Base-by-base conservation (phyloP, 2,113 vertebrate genomes). In the Daboia siamensis region DNA sequence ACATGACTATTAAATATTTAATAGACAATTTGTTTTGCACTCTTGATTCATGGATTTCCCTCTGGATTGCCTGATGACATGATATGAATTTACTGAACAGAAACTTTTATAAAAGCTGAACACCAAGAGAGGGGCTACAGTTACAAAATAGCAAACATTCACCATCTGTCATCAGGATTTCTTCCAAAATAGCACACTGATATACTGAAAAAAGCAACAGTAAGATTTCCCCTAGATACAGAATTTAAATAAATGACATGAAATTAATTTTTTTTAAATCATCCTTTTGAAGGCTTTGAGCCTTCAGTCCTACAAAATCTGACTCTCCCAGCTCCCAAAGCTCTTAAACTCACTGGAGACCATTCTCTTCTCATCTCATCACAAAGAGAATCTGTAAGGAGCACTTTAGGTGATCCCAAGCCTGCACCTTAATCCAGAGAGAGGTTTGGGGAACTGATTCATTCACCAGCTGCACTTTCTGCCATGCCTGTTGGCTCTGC, bases 131-230 rank as follows among this genome's bases (percentile, higher is more conserved):
- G 89, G 93, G 86, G 61, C 89, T 93, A 92, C 93, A 93, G 91
- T 91, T 93, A 94, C 94, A 92, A 94, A 94, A 64, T 15, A 59
- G 88, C 94, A 95, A 96, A 69, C 87, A 91, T 91, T 92, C 24
- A 69, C 92, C 94, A 95, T 93, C 94, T 95, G 93, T 86, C 93
- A 89, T 93, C 84, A 90, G 90, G 93, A 95, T 61, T 2, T 55
- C 24, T 92, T 94, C 93, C 93, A 96, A 93, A 88, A 96, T 6
- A 89, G 24, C 92, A 89, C 1, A 69, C 21, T 54, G 56, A 33
- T 54, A 87, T 51, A 59, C 29, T 86, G 91, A 51, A 86, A 86
- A 86, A 86, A 86, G 24, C 24, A 29, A 24, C 46, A 51, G 85
- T 51, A 86, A 48, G 29, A 46, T 9, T 80, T 33, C 91, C 89